Evolutionary conservation across 2,113 vertebrate species (phyloP), one percentile per base, ranked within the genome.

Genomic region (Andinoacara biseriatus): DNA sequence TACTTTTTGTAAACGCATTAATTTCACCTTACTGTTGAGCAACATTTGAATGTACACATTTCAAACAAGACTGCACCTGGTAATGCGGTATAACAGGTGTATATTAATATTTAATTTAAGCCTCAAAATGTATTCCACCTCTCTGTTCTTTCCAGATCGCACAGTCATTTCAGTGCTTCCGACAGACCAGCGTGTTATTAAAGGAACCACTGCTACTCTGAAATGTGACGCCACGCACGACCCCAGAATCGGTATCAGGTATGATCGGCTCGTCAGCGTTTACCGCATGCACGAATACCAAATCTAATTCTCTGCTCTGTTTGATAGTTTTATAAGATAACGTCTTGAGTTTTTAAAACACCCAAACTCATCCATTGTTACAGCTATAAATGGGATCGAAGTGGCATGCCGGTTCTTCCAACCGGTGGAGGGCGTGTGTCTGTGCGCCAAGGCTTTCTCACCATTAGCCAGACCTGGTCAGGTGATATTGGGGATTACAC

Each of bases 401-500:
- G 98, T 58, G 93, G 91, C 0, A 22, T 86, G 29, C 62, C 91
- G 1, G 95, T 98, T 80, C 94, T 93, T 33, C 94, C 96, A 1
- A 92, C 95, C 31, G 92, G 94, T 74, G 97, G 96, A 18, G 97
- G 97, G 6, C 95, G 98, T 72, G 94, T 98, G 13, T 94, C 95
- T 1, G 89, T 97, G 1, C 96, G 96, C 46, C 96, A 96, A 0
- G 97, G 98, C 14, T 96, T 96, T 17, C 97, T 99, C 40, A 93
- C 97, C 52, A 98, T 99, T 85, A 97, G 97, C 90, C 98, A 99
- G 92, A 99, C 98, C 0, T 99, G 98, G 98, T 99, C 98, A 0
- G 98, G 98, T 0, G 98, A 99, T 95, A 99, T 99, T 0, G 98
- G 98, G 1, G 97, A 99, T 91, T 99, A 99, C 81, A 98, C 97